Percentiles rank a stretch among this genome's conserved stretches.
Conservation (phyloP, 2,888 invertebrate species). For the Volucella inanis region DNA sequence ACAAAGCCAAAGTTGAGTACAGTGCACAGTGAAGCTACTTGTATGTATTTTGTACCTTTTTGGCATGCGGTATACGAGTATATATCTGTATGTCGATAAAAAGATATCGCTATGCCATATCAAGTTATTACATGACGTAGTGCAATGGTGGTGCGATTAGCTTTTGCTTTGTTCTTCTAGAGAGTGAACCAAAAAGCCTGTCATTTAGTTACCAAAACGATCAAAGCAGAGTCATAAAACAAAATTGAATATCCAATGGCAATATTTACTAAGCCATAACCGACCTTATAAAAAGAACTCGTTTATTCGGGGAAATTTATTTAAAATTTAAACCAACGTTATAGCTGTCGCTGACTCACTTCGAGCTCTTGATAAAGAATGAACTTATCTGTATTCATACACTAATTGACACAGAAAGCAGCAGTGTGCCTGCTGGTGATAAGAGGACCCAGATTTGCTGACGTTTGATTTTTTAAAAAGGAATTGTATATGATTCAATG, state of each 20-base stretch:
- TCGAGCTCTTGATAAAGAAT: not conserved
- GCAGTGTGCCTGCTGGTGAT: conserved; percentile 2
- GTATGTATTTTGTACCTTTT: conserved; percentile 17
- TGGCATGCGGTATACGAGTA: not conserved
- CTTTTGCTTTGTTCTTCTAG: conserved; percentile 37
- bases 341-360: conserved; percentile 12
- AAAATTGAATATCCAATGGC: too few species aligned
- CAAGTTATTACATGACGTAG: conserved; percentile 50
- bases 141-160: conserved; percentile 28
- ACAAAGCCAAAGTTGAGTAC: conserved; percentile 20
- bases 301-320: not conserved
- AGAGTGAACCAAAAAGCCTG: conserved; percentile 35
- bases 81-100: not conserved
- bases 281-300: too few species aligned
- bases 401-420: conserved; percentile 27
- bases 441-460: not conserved
- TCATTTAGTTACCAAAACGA: conserved; percentile 21
- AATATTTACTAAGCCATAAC: too few species aligned
- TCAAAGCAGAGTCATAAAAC: too few species aligned
- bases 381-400: conserved; percentile 24
- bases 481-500: too few species aligned
- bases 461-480: too few species aligned
- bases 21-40: conserved; percentile 3
- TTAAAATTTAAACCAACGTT: not conserved
- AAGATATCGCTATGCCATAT: conserved; percentile 36